phyloP scores from a whole-genome alignment of 2,797 vertebrate species.

The Protonibea diacanthus region DNA sequence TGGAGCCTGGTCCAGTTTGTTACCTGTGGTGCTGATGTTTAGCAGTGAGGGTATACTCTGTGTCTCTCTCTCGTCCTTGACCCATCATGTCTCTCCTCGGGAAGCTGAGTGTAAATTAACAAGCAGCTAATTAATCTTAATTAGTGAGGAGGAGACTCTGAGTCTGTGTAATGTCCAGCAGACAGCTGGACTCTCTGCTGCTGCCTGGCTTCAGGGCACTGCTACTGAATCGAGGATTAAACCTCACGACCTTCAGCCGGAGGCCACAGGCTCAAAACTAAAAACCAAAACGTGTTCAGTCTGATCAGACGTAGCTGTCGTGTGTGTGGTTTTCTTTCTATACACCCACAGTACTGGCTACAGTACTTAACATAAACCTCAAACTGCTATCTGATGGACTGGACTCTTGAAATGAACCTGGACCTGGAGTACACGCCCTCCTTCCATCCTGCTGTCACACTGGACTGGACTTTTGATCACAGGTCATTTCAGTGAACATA shows the following conservation, averaged over 20 bases:
- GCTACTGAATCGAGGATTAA: conserved; percentile 19
- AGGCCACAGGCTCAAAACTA: neutral
- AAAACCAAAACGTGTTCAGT: neutral
- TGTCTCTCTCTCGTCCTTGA: conserved; percentile 11
- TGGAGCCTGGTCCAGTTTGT: no score
- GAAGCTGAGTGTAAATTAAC: conserved; percentile 38
- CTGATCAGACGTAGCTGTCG: neutral
- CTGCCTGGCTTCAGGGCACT: conserved; percentile 49
- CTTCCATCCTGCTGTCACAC: no score
- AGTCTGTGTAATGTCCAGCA: neutral
- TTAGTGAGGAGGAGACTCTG: conserved; percentile 30
- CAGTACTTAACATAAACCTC: no score
- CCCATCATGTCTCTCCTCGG: conserved; percentile 30
- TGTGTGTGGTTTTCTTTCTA: no score
- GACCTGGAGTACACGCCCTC: no score
- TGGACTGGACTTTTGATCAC: no score
- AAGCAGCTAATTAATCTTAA: conserved; percentile 49
- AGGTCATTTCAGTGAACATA: no score
- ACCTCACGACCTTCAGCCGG: conserved; percentile 37
- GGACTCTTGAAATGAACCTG: neutral
- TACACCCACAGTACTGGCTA: no score
- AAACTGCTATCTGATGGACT: no score
- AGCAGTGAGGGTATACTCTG: no score
- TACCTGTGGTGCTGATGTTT: no score
- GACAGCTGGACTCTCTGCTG: conserved; percentile 38